Base-by-base conservation (phyloP, 2,888 invertebrate genomes). In the Leptarthrus brevirostris region DNA sequence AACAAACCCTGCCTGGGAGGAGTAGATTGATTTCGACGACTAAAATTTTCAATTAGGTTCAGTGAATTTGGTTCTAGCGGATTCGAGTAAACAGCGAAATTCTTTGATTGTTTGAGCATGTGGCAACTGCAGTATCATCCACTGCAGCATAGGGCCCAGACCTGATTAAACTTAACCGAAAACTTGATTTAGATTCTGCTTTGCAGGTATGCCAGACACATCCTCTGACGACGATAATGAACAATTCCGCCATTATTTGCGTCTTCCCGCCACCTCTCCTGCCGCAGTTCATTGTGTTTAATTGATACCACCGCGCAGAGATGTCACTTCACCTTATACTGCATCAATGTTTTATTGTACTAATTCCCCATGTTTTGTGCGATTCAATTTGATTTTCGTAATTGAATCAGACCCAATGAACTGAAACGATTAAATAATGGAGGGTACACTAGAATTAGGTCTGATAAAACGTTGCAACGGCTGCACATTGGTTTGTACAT, bases 31-130 rank as follows among this genome's bases (percentile, higher is more conserved):
- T 69, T 69, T 69, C 69, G 52, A 52, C 69, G 52, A 52, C 69
- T 69, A 69, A 52, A 69, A 69, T 69, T 69, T 69, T 69, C 69
- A 69, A 69, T 69, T 69, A 69, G 69, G 69, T 34, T 69, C 69
- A 69, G 69, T 34, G 69, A 49, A 66, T 66, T 44, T 66, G 66
- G 47, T 49, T 47, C 66, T 26, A 26, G 52, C 52, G 69, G 69
- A 69, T 52, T 30, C 30, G 36, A 52, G 69, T 44, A 69, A 69
- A 69, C 69, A 69, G 69, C 69, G 69, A 49, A 14, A 69, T 69
- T 69, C 69, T 69, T 69, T 69, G 69, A 69, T 69, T 69, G 69
- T 69, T 52, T 69, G 69, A 69, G 52, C 69, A 69, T 69, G 69
- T 52, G 69, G 69, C 49, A 69, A 69, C 69, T 52, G 52, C 49